These are phyloP conservation scores for Urocyon cinereoargenteus DNA, from an alignment of 2,797 vertebrate species.

Conservation along the genomic window DNA sequence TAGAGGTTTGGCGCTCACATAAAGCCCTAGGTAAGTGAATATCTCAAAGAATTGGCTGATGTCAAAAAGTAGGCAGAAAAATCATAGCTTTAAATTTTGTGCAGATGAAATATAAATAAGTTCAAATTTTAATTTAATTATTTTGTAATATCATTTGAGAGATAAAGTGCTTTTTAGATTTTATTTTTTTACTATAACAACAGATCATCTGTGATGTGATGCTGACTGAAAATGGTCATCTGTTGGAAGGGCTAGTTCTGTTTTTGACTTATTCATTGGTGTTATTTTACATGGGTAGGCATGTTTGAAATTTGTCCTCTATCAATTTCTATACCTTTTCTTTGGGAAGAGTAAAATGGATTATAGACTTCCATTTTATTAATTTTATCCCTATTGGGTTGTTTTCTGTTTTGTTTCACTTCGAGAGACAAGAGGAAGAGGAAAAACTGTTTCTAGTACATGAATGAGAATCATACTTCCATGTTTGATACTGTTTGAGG, in stretches of 20 bases:
- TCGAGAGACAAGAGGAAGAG: not conserved
- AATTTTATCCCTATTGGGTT: not conserved
- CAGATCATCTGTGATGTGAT: not conserved
- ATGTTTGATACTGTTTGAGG: not conserved
- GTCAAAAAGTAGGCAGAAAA: not conserved
- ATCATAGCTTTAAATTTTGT: not conserved
- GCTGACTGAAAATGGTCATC: not conserved
- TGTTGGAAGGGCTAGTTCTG: not conserved
- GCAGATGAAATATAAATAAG: not conserved
- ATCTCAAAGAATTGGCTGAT: not conserved
- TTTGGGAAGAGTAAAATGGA: not conserved
- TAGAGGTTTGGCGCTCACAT: not conserved
- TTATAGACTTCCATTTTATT: not conserved
- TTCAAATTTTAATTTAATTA: slow-evolving; percentile 3
- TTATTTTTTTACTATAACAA: not conserved
- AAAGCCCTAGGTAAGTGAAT: not conserved
- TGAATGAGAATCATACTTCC: not conserved
- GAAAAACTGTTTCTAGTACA: not conserved
- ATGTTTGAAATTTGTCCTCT: not conserved
- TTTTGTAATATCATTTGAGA: not conserved
- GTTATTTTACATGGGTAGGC: not conserved
- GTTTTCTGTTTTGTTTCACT: not conserved
- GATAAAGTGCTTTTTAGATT: not conserved
- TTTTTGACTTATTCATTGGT: not conserved
- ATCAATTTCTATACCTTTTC: not conserved